Evolutionary conservation across 1,140 invertebrate species (phyloP).

Genomic region (Bombus pascuorum): DNA sequence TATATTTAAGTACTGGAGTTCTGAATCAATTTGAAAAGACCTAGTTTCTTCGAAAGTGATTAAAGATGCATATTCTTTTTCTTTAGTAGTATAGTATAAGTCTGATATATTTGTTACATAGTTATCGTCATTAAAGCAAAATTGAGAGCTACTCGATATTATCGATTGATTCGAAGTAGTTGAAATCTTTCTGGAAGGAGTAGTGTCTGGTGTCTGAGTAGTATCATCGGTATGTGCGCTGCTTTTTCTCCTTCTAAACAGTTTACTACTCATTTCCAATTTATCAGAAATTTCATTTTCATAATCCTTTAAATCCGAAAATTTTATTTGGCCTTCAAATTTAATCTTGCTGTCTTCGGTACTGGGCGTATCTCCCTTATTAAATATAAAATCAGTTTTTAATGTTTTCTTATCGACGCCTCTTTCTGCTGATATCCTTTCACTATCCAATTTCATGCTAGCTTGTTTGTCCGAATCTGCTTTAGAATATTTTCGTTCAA

Average conservation of each 20-base stretch:
- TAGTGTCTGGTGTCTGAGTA: slow-evolving; percentile 67
- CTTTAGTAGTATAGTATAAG: slow-evolving; percentile 79
- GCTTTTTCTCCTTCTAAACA: slow-evolving; percentile 77
- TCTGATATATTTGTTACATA: slow-evolving; percentile 62
- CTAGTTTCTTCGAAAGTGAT: slow-evolving; percentile 90
- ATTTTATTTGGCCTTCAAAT: slow-evolving; percentile 77
- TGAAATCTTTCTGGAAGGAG: slow-evolving; percentile 76
- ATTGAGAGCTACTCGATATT: slow-evolving; percentile 68
- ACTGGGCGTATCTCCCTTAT: slow-evolving; percentile 55
- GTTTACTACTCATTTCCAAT: slow-evolving; percentile 62
- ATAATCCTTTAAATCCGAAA: slow-evolving; percentile 75
- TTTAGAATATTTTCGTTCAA: slow-evolving; percentile 83
- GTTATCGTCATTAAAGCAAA: slow-evolving; percentile 58
- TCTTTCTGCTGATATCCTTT: slow-evolving; percentile 56
- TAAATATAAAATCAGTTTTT: slow-evolving; percentile 65
- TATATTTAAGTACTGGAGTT: slow-evolving; percentile 90
- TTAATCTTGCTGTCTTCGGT: slow-evolving; percentile 63
- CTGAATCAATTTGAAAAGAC: slow-evolving; percentile 87
- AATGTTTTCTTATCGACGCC: slow-evolving; percentile 65
- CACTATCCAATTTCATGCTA: slow-evolving; percentile 54
- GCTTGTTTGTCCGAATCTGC: slow-evolving; percentile 67
- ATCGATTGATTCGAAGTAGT: slow-evolving; percentile 73
- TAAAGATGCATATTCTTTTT: slow-evolving; percentile 78
- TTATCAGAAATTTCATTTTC: slow-evolving; percentile 66
- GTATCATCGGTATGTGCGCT: slow-evolving; percentile 68